A percentile compares a stretch with the other conserved stretches of the same genome.
Conservation (phyloP, 2,888 invertebrate genomes). For the Leucania comma region DNA sequence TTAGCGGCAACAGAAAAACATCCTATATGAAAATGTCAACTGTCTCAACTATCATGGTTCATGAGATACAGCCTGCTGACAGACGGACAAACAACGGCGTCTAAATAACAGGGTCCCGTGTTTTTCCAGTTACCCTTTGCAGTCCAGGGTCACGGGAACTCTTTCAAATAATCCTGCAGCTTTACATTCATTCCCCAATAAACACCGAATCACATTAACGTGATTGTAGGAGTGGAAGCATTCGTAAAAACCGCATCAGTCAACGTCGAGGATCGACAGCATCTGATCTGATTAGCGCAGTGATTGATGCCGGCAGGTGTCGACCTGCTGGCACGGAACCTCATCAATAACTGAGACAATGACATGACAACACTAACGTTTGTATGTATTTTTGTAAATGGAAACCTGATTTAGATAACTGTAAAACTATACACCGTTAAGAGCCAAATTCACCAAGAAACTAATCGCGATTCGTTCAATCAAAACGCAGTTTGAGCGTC, state of each 20-base stretch:
- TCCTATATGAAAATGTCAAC: too few species aligned
- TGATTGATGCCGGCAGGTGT: constrained; percentile 73
- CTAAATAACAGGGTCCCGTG: too few species aligned
- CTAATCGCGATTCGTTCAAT: too few species aligned
- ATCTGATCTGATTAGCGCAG: constrained; percentile 66
- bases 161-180: too few species aligned
- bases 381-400: constrained; percentile 29
- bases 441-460: too few species aligned
- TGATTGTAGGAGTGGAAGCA: constrained; percentile 51
- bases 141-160: too few species aligned
- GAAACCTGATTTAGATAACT: constrained; percentile 5
- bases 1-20: too few species aligned
- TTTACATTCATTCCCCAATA: constrained; percentile 19
- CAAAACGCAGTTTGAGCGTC: too few species aligned
- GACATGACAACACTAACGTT: constrained; percentile 37
- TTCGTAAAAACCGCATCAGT: constrained; percentile 68
- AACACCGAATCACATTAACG: constrained; percentile 58
- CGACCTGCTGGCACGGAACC: constrained; percentile 30
- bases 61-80: too few species aligned
- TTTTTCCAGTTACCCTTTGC: too few species aligned
- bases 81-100: too few species aligned
- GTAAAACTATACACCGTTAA: background rate
- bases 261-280: constrained; percentile 70
- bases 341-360: constrained; percentile 55
- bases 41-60: too few species aligned